Percentiles rank a stretch among this genome's conserved stretches.
These are phyloP conservation scores for Diachasmimorpha longicaudata DNA, from an alignment of 1,140 invertebrate species.

Conservation along the genomic window DNA sequence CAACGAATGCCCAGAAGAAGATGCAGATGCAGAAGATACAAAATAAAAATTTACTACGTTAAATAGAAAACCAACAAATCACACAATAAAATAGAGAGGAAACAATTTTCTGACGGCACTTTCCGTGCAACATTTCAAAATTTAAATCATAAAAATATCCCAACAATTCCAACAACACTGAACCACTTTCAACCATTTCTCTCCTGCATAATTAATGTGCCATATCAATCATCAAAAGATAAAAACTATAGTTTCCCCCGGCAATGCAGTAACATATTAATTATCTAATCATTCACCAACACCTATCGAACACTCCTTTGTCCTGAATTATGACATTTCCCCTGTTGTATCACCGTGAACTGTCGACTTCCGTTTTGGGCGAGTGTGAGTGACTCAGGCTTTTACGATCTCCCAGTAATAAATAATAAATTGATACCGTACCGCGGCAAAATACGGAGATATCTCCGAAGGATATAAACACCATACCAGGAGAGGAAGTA, in stretches of 20 bases:
- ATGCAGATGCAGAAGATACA: too few relatives aligned
- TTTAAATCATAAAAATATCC: too few relatives aligned
- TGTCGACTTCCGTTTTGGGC: neutral
- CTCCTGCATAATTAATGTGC: too few relatives aligned
- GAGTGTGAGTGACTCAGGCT: neutral
- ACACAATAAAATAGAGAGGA: too few relatives aligned
- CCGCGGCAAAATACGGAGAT: slow-evolving; percentile 19
- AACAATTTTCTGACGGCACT: too few relatives aligned
- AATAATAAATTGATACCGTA: slow-evolving; percentile 30
- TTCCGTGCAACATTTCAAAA: too few relatives aligned
- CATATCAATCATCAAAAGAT: too few relatives aligned
- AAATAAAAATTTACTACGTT: too few relatives aligned
- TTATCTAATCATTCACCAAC: neutral
- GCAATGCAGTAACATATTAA: neutral
- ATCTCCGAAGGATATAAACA: slow-evolving; percentile 27
- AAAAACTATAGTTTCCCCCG: neutral
- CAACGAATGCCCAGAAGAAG: too few relatives aligned
- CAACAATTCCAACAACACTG: too few relatives aligned
- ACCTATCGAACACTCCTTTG: neutral
- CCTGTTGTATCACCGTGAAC: neutral
- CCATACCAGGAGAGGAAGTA: slow-evolving; percentile 11
- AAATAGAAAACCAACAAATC: too few relatives aligned
- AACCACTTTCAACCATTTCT: too few relatives aligned
- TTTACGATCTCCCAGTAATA: slow-evolving; percentile 29
- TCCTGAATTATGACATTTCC: neutral